Base-by-base conservation (phyloP, 2,797 vertebrate genomes). In the Schizopygopsis pylzovi region DNA sequence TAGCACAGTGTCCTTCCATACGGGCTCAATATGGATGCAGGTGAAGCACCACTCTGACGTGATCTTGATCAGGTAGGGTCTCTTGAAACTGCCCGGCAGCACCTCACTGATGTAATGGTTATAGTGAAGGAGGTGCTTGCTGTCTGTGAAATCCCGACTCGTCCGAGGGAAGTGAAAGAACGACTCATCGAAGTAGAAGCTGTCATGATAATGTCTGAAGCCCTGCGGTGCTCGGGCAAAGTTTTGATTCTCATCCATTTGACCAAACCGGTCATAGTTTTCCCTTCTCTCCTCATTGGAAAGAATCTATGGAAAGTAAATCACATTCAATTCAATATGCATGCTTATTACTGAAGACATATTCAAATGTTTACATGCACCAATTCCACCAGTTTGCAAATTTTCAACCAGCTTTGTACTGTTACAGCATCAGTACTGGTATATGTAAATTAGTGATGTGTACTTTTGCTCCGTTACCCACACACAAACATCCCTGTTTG, bases 21-120 rank as follows among this genome's bases (percentile, higher is more conserved):
- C 95, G 0, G 98, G 98, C 92, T 99, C 97, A 0, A 99, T 98
- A 89, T 98, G 97, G 91, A 98, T 95, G 83, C 98, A 99, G 89
- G 96, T 97, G 85, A 99, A 98, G 91, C 98, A 99, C 98, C 98
- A 98, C 71, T 99, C 98, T 0, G 98, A 97, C 39, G 97, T 99
- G 86, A 99, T 95, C 94, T 99, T 99, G 71, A 99, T 97, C 89
- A 99, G 96, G 92, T 99, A 99, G 6, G 98, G 98, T 87, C 95
- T 97, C 91, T 90, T 96, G 94, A 97, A 96, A 86, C 98, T 99
- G 65, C 98, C 97, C 0, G 98, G 98, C 72, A 99, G 93, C 4
- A 99, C 94, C 7, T 98, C 96, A 0, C 94, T 97, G 93, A 98
- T 87, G 79, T 98, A 99, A 90, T 97, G 96, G 0, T 96, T 95